Conservation (phyloP, 2,888 invertebrate species). For the Troides helena region DNA sequence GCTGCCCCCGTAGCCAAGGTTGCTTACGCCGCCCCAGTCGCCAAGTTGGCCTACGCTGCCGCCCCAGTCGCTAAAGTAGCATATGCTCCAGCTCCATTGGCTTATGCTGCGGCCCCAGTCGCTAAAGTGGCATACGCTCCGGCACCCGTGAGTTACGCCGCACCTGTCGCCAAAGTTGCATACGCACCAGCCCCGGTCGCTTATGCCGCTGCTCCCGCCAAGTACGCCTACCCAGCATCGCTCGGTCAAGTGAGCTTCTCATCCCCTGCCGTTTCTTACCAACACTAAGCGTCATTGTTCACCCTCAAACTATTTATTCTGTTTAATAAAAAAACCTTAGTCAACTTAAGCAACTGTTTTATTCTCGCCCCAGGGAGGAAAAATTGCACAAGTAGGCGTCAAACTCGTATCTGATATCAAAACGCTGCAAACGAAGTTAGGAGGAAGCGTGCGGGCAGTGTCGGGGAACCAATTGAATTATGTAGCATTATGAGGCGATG, state of each 20-base stretch:
- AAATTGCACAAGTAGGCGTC: constrained; percentile 70
- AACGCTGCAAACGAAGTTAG: constrained; percentile 78
- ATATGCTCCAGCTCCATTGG: constrained; percentile 45
- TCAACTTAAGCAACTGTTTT: constrained; percentile 42
- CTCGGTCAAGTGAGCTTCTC: constrained; percentile 59
- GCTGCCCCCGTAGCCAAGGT: constrained; percentile 42
- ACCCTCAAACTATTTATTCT: constrained; percentile 56
- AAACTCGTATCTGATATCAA: constrained; percentile 77
- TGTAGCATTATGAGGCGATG: constrained; percentile 74
- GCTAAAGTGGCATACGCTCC: constrained; percentile 46
- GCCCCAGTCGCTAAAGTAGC: constrained; percentile 41
- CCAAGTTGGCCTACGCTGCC: constrained; percentile 43
- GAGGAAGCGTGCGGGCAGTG: constrained; percentile 76
- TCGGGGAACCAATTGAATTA: constrained; percentile 79
- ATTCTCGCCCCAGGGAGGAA: constrained; percentile 54
- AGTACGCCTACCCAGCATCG: constrained; percentile 40
- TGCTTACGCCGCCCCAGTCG: constrained; percentile 45
- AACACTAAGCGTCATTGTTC: constrained; percentile 56
- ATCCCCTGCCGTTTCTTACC: constrained; percentile 64
- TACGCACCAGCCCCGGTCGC: constrained; percentile 43
- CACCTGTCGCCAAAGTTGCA: constrained; percentile 41
- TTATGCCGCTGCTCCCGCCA: constrained; percentile 29
- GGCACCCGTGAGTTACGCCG: constrained; percentile 46
- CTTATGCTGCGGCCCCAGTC: constrained; percentile 47
- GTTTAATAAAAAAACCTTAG: constrained; percentile 46